A percentile compares a stretch with the other conserved stretches of the same genome.
phyloP scores from a whole-genome alignment of 1,140 invertebrate genomes.

The Diorhabda elongata region DNA sequence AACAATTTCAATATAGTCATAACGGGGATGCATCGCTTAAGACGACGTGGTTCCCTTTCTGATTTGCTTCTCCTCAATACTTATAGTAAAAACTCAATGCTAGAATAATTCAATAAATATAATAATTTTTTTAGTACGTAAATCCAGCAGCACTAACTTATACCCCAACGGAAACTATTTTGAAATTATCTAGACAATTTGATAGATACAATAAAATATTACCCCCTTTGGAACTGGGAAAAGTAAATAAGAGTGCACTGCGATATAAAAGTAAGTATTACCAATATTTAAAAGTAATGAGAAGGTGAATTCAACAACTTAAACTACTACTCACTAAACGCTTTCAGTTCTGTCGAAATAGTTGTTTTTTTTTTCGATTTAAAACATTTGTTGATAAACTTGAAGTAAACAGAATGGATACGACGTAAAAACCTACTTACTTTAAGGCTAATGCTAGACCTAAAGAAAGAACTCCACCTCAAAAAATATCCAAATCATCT shows the following conservation, averaged over 20 bases:
- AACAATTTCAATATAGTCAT: too few species aligned
- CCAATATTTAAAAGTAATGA: too few species aligned
- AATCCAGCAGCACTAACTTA: slow-evolving; percentile 34
- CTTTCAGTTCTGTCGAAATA: too few species aligned
- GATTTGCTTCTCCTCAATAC: neutral
- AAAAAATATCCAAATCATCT: too few species aligned
- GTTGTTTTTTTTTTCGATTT: too few species aligned
- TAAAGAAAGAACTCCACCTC: too few species aligned
- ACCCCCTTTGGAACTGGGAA: slow-evolving; percentile 27
- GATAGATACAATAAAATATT: slow-evolving; percentile 21
- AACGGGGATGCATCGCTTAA: neutral
- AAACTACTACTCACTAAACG: too few species aligned
- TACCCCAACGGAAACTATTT: slow-evolving; percentile 29
- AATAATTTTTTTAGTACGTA: slow-evolving; percentile 21
- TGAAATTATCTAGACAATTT: slow-evolving; percentile 29
- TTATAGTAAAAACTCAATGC: neutral
- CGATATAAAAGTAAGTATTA: slow-evolving; percentile 29
- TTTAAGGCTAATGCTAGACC: too few species aligned
- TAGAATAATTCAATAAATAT: neutral
- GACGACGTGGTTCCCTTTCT: neutral
- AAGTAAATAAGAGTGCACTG: slow-evolving; percentile 34
- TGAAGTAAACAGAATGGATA: too few species aligned
- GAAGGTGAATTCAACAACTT: too few species aligned
- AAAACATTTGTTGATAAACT: too few species aligned
- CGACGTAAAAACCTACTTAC: too few species aligned